phyloP scores from a whole-genome alignment of 2,113 vertebrate genomes.

The Tonatia bakeri region DNA sequence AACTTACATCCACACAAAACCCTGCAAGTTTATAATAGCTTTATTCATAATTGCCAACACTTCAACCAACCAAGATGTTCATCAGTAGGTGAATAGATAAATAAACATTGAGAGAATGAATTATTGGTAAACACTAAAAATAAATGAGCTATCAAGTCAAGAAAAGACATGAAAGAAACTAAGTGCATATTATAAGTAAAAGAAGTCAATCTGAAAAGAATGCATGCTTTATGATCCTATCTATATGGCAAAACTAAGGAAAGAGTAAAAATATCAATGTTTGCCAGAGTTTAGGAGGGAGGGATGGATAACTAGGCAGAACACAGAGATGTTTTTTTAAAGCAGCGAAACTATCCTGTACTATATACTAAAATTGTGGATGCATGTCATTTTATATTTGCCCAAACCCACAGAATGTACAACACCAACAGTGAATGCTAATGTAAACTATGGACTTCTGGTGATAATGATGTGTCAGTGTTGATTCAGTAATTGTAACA shows the following conservation, averaged over 20 bases:
- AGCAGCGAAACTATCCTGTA: neutral
- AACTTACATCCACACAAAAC: neutral
- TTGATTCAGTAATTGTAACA: neutral
- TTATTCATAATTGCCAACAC: neutral
- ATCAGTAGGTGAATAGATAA: neutral
- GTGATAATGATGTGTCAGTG: neutral
- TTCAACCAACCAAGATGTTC: neutral
- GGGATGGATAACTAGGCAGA: neutral
- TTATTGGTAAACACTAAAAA: neutral
- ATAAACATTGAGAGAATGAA: neutral
- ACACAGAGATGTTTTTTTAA: neutral
- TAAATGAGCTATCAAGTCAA: neutral
- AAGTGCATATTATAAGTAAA: neutral
- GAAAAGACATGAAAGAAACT: neutral
- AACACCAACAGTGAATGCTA: neutral
- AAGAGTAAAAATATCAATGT: neutral
- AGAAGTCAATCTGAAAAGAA: neutral
- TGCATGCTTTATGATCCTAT: neutral
- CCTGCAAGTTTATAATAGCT: neutral
- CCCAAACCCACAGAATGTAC: neutral
- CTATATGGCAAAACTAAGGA: neutral
- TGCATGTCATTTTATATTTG: neutral
- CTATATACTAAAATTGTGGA: neutral
- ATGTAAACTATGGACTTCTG: neutral
- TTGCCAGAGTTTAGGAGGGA: neutral